Conservation (phyloP, 2,888 invertebrate genomes). For the Cybosia mesomella region DNA sequence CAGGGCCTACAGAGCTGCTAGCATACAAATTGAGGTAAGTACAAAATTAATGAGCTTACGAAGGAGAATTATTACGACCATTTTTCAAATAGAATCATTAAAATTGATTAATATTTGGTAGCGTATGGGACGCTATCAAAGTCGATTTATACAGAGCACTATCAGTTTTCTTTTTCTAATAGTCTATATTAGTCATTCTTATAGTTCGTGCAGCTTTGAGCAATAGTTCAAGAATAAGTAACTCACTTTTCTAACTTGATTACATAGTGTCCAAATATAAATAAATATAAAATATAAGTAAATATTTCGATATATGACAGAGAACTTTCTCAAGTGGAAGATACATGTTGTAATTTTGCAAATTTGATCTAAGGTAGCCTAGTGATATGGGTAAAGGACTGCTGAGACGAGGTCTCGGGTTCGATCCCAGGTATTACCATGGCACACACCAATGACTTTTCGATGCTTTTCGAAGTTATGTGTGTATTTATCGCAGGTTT, state of each 20-base stretch:
- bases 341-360: constrained; percentile 46
- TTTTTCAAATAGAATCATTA: background rate
- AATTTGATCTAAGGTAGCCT: too few relatives aligned
- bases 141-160: background rate
- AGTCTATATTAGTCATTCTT: too few relatives aligned
- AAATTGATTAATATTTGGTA: background rate
- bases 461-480: too few relatives aligned
- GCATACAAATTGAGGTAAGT: constrained; percentile 93
- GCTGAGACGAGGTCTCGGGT: too few relatives aligned
- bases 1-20: constrained; percentile 92
- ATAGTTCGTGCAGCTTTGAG: too few relatives aligned
- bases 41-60: constrained; percentile 7
- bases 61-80: constrained; percentile 5
- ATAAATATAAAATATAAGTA: too few relatives aligned
- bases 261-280: constrained; percentile 36
- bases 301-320: constrained; percentile 44
- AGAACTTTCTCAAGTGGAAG: constrained; percentile 36
- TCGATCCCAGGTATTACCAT: too few relatives aligned
- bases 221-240: background rate
- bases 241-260: background rate
- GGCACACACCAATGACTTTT: too few relatives aligned
- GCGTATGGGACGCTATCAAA: background rate
- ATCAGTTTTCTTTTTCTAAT: too few relatives aligned
- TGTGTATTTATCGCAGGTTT: too few relatives aligned
- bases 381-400: too few relatives aligned